phyloP scores from a whole-genome alignment of 2,888 invertebrate genomes.

The Willowsia nigromaculata region DNA sequence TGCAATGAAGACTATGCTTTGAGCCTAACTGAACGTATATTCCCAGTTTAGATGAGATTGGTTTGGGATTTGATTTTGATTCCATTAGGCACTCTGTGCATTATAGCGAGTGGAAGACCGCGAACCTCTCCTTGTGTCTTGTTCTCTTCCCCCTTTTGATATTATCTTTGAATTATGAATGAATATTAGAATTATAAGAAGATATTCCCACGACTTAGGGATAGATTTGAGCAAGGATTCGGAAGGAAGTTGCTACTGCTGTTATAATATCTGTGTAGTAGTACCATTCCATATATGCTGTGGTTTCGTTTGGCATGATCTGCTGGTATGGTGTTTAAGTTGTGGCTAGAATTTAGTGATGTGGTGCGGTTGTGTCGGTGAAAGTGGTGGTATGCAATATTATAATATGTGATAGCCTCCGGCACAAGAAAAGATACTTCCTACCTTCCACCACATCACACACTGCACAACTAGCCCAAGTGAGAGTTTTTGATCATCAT shows the following conservation, averaged over 20 bases:
- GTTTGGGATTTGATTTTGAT: slow-evolving; percentile 17
- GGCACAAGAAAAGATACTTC: not conserved
- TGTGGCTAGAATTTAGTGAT: slow-evolving; percentile 1
- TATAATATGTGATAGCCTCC: not conserved
- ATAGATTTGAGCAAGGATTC: not conserved
- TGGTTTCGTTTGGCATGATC: not conserved
- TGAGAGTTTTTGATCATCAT: not conserved
- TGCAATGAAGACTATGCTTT: too few species aligned
- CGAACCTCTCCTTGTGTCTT: not conserved
- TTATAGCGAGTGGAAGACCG: not conserved
- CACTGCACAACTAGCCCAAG: not conserved
- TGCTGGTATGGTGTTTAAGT: not conserved
- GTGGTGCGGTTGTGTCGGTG: not conserved
- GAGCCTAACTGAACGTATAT: too few species aligned
- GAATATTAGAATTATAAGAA: not conserved
- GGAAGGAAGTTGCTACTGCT: not conserved
- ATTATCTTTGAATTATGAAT: slow-evolving; percentile 6
- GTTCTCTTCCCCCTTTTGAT: too few species aligned
- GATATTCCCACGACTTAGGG: not conserved
- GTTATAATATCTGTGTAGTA: not conserved
- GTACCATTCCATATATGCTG: not conserved
- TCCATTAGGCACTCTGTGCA: not conserved
- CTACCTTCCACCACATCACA: not conserved
- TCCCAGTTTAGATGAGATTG: not conserved
- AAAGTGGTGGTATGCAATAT: not conserved